Conservation (phyloP, 2,888 invertebrate species). For the Lasioglossum oenotherae region DNA sequence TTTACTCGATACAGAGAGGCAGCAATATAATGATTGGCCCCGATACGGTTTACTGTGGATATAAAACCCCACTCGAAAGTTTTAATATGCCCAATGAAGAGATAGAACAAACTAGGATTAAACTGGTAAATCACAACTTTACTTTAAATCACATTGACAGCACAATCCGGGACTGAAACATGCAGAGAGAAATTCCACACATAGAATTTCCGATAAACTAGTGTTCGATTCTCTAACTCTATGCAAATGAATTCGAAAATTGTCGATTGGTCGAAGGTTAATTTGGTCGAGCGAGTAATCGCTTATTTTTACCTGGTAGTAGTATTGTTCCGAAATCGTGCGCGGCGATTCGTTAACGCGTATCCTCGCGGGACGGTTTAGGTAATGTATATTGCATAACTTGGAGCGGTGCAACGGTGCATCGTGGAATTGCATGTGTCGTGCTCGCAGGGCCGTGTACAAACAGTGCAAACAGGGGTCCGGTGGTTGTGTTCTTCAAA, state of each 20-base stretch:
- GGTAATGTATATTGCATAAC: slow-evolving; percentile 58
- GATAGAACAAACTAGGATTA: no score
- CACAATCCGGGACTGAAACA: no score
- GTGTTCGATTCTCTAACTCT: background rate
- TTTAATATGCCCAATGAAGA: no score
- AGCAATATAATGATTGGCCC: no score
- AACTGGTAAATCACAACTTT: no score
- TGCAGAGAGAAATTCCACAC: background rate
- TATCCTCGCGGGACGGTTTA: slow-evolving; percentile 50
- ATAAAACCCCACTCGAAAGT: no score
- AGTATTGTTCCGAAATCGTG: slow-evolving; percentile 15
- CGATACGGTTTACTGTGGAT: no score
- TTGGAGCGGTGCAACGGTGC: slow-evolving; percentile 18
- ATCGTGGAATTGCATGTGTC: slow-evolving; percentile 1
- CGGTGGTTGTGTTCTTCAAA: background rate
- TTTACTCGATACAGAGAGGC: no score
- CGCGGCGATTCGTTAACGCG: slow-evolving; percentile 43
- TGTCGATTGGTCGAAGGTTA: background rate
- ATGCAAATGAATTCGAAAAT: no score
- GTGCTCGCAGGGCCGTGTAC: background rate
- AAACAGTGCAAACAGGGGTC: background rate
- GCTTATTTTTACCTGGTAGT: background rate
- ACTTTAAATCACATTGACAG: no score
- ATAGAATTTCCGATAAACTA: background rate
- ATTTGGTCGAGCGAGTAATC: background rate